Percentiles rank a stretch among this genome's conserved stretches.
Evolutionary conservation across 2,113 vertebrate genomes (phyloP).

Genomic region (Peucedramus taeniatus): DNA sequence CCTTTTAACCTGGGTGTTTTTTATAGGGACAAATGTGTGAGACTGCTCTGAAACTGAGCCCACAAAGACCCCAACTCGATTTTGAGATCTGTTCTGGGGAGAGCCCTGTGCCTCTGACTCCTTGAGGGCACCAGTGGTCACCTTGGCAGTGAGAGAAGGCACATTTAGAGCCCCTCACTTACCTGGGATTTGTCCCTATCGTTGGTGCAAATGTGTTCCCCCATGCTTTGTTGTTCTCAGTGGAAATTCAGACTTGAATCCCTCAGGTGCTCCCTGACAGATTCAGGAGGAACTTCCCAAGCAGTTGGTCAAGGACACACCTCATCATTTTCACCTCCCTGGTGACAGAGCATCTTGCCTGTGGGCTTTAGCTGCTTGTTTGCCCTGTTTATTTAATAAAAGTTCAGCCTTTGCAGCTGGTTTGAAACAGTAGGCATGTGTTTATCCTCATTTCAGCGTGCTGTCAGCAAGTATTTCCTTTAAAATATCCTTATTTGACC

Average conservation of each 20-base stretch:
- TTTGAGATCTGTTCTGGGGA: neutral
- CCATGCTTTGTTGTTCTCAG: neutral
- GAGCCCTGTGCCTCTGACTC: fast-evolving
- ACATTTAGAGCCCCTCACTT: fast-evolving
- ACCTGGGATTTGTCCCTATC: fast-evolving
- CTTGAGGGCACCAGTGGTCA: neutral
- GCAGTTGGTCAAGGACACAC: neutral
- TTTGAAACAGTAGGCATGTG: slow-evolving; percentile 11
- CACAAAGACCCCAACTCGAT: fast-evolving
- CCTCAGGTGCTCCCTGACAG: neutral
- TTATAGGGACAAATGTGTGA: neutral
- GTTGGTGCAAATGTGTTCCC: fast-evolving
- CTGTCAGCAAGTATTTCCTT: slow-evolving; percentile 21
- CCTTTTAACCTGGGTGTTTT: neutral
- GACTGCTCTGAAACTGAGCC: neutral
- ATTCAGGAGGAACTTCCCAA: neutral
- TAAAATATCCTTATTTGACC: neutral
- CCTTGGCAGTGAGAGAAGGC: neutral
- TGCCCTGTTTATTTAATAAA: neutral
- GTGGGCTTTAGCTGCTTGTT: slow-evolving; percentile 3
- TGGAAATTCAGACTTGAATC: neutral
- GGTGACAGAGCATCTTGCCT: slow-evolving; percentile 4
- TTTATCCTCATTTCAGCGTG: slow-evolving; percentile 17
- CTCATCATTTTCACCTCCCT: slow-evolving; percentile 29
- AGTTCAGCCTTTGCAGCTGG: neutral